Conservation (phyloP, 2,113 vertebrate species). For the Urocynchramus pylzowi region DNA sequence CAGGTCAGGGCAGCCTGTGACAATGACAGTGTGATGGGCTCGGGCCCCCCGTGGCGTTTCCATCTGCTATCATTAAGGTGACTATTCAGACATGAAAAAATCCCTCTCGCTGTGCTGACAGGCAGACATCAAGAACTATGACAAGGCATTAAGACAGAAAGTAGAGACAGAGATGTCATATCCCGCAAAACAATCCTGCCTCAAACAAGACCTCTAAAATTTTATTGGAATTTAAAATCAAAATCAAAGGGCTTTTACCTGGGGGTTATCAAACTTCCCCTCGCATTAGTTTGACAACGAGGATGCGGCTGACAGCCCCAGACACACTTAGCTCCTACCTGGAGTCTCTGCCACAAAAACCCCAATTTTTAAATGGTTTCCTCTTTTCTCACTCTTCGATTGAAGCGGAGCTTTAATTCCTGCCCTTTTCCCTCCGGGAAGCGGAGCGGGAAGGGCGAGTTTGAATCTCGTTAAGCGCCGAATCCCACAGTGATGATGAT, state of each 20-base stretch:
- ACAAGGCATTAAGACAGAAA: slow-evolving; percentile 84
- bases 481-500: neutral
- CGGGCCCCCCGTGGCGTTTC: slow-evolving; percentile 81
- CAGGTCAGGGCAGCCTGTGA: slow-evolving; percentile 83
- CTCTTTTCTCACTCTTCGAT: neutral
- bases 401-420: slow-evolving; percentile 32
- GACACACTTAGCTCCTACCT: slow-evolving; percentile 54
- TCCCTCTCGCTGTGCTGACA: slow-evolving; percentile 86
- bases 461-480: neutral
- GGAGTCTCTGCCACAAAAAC: neutral
- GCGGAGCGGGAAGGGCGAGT: neutral
- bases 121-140: slow-evolving; percentile 85
- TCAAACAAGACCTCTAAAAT: slow-evolving; percentile 59
- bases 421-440: slow-evolving; percentile 35
- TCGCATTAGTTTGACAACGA: neutral
- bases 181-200: slow-evolving; percentile 71
- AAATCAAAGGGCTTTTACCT: slow-evolving; percentile 56
- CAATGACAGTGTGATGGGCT: slow-evolving; percentile 88
- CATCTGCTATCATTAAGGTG: slow-evolving; percentile 95
- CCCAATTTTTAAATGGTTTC: neutral
- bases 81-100: slow-evolving; percentile 93
- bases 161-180: slow-evolving; percentile 73
- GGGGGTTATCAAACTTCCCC: slow-evolving; percentile 48
- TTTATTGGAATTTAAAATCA: slow-evolving; percentile 68
- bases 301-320: slow-evolving; percentile 3